These are phyloP conservation scores for Scaptomyza caliginosa DNA, from an alignment of 2,888 invertebrate species.

Conservation along the genomic window DNA sequence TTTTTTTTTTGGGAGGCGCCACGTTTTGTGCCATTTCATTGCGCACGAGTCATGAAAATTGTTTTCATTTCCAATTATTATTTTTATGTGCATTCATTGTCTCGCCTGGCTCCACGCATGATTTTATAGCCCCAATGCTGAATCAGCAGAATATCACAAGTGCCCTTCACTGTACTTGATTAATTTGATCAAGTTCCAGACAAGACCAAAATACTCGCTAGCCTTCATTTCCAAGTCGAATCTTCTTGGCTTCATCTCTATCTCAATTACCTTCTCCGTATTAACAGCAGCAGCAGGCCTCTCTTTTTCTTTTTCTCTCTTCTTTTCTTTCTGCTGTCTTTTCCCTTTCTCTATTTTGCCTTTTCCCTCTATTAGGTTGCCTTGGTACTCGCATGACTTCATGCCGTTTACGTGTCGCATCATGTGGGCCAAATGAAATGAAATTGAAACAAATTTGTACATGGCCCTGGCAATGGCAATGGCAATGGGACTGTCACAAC, in stretches of 20 bases:
- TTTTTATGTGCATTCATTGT: slow-evolving; percentile 78
- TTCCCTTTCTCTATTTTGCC: neutral
- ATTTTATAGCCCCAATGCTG: slow-evolving; percentile 65
- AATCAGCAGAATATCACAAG: slow-evolving; percentile 65
- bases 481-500: slow-evolving; percentile 32
- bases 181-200: slow-evolving; percentile 73
- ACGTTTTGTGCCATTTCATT: slow-evolving; percentile 66
- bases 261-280: slow-evolving; percentile 75
- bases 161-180: slow-evolving; percentile 74
- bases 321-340: neutral
- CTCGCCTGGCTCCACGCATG: slow-evolving; percentile 53
- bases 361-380: neutral
- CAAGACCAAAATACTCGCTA: slow-evolving; percentile 11
- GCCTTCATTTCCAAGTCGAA: slow-evolving; percentile 1
- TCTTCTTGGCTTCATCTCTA: slow-evolving; percentile 33
- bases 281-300: slow-evolving; percentile 56
- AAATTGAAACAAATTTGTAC: slow-evolving; percentile 79
- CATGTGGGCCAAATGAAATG: slow-evolving; percentile 34
- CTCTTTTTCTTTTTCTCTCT: neutral
- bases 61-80: slow-evolving; percentile 81
- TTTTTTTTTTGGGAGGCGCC: neutral
- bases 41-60: slow-evolving; percentile 67
- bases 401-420: slow-evolving; percentile 74
- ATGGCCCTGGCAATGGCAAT: slow-evolving; percentile 57
- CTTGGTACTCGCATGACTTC: slow-evolving; percentile 66